Evolutionary conservation across 2,888 invertebrate genomes (phyloP), one percentile per base, ranked within the genome.

Genomic region (Elaeidobius kamerunicus): DNA sequence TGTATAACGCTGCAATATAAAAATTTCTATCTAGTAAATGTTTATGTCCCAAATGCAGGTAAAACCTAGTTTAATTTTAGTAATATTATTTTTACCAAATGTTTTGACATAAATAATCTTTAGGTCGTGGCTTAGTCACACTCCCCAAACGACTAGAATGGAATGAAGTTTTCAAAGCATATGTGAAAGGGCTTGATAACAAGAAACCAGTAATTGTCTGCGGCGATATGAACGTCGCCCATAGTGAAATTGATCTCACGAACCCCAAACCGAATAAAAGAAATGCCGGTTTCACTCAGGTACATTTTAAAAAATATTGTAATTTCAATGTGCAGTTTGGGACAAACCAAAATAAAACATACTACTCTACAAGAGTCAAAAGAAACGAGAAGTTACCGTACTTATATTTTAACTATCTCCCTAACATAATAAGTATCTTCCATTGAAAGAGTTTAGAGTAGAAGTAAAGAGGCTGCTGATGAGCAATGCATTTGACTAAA

Each of bases 181-280:
- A 86, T 69, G 73, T 98, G 11, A 81, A 85, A 65, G 78, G 83
- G 42, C 76, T 98, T 60, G 91, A 98, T 73, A 76, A 79, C 56
- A 84, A 85, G 63, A 99, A 99, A 69, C 94, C 97, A 6, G 91
- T 99, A 7, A 87, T 99, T 52, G 80, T 97, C 64, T 91, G 91
- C 68, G 99, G 99, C 0, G 99, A 99, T 73, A 85, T 99, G 83
- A 99, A 99, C 74, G 98, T 99, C 6, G 88, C 98, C 15, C 98
- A 99, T 72, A 75, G 83, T 59, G 94, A 94, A 78, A 96, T 97
- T 68, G 96, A 99, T 79, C 77, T 99, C 67, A 83, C 87, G 2
- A 97, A 98, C 76, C 98, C 99, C 1, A 94, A 94, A 72, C 80
- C 85, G 0, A 99, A 99, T 70, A 86, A 82, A 58, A 90, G 86